A percentile compares a stretch with the other conserved stretches of the same genome.
These are phyloP conservation scores for Darevskia nairensis DNA, from an alignment of 2,797 vertebrate species.

Conservation along the genomic window DNA sequence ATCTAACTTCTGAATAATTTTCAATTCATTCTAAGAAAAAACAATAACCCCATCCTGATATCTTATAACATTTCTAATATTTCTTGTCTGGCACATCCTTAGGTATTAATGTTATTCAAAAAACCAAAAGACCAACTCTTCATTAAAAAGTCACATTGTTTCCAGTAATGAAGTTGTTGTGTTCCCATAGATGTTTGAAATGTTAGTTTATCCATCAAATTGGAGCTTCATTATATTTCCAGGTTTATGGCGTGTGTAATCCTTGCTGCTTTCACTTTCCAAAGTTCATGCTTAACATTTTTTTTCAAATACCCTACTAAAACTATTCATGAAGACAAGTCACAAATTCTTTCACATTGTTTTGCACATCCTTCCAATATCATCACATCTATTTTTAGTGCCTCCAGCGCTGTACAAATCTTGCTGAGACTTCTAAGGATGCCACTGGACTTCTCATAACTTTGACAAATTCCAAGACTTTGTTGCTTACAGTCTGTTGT, in stretches of 20 bases:
- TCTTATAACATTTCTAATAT: not conserved
- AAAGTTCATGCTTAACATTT: not conserved
- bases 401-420: not conserved
- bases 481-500: no score
- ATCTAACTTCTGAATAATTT: not conserved
- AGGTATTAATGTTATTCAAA: not conserved
- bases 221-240: not conserved
- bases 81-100: not conserved
- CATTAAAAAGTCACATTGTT: not conserved
- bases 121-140: no score
- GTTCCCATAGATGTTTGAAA: not conserved
- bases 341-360: not conserved
- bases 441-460: not conserved
- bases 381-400: not conserved
- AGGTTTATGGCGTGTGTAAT: not conserved
- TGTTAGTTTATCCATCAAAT: not conserved
- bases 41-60: not conserved
- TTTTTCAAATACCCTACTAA: not conserved
- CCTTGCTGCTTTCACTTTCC: not conserved
- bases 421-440: not conserved
- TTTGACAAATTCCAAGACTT: not conserved
- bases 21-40: no score
- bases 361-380: not conserved
- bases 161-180: not conserved
- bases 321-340: not conserved